phyloP scores from a whole-genome alignment of 2,888 invertebrate genomes.

The Diploptera punctata region DNA sequence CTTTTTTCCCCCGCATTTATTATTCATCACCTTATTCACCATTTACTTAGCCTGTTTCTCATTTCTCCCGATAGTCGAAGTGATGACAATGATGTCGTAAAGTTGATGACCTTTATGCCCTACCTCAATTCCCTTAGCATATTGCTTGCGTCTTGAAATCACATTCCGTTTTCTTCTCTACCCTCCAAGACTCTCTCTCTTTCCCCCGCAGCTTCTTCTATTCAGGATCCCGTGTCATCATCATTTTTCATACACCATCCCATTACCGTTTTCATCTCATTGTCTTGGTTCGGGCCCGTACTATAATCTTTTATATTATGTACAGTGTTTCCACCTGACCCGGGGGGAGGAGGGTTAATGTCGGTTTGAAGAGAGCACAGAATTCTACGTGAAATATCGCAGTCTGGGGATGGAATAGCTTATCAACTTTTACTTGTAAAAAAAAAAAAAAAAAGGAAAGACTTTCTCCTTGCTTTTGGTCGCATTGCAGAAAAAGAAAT shows the following conservation, averaged over 20 bases:
- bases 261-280: conserved; percentile 44
- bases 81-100: conserved; percentile 8
- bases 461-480: not conserved
- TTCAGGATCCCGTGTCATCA: conserved; percentile 43
- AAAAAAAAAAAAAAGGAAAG: conserved; percentile 9
- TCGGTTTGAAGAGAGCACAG: conserved; percentile 25
- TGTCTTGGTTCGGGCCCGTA: conserved; percentile 39
- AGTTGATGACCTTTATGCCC: conserved; percentile 35
- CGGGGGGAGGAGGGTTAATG: conserved; percentile 27
- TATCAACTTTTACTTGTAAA: conserved; percentile 28
- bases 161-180: conserved; percentile 20
- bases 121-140: conserved; percentile 37
- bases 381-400: conserved; percentile 35
- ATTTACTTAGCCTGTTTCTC: conserved; percentile 16
- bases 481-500: conserved; percentile 35
- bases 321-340: conserved; percentile 31
- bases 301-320: conserved; percentile 22
- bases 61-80: conserved; percentile 1
- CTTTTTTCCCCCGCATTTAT: not conserved
- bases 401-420: conserved; percentile 27
- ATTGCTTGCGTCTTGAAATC: conserved; percentile 36
- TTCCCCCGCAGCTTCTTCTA: conserved; percentile 24
- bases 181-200: not conserved
- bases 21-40: conserved; percentile 1
- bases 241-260: conserved; percentile 44